Conservation (phyloP, 2,888 invertebrate species). For the Argyresthia albistria region DNA sequence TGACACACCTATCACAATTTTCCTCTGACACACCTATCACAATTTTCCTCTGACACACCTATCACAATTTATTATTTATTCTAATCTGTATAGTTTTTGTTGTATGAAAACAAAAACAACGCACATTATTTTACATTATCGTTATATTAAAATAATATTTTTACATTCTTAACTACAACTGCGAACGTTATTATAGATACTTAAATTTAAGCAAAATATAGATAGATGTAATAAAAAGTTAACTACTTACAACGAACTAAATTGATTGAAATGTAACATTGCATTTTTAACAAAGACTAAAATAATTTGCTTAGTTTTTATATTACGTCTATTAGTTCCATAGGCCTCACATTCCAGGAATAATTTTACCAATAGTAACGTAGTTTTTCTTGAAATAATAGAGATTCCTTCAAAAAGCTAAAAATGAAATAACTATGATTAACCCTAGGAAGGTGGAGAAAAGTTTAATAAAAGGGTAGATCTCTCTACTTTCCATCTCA, state of each 20-base stretch:
- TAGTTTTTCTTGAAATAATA: too few relatives aligned
- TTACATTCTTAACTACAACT: conserved; percentile 13
- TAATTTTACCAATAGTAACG: too few relatives aligned
- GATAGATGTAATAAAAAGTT: not conserved
- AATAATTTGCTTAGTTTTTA: not conserved
- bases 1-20: conserved; percentile 59
- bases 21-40: conserved; percentile 55
- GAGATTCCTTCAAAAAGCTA: too few relatives aligned
- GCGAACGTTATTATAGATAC: conserved; percentile 27
- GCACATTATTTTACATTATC: conserved; percentile 38
- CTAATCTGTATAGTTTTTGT: not conserved
- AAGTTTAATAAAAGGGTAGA: too few relatives aligned
- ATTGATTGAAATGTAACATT: conserved; percentile 23
- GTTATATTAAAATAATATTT: conserved; percentile 26
- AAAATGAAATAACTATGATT: too few relatives aligned
- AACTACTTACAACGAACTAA: conserved; percentile 23
- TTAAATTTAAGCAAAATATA: conserved; percentile 35
- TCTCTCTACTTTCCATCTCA: too few relatives aligned
- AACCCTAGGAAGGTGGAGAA: too few relatives aligned
- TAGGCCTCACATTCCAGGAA: too few relatives aligned
- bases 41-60: conserved; percentile 54
- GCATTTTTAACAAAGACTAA: not conserved
- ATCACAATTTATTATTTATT: not conserved
- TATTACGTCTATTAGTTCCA: too few relatives aligned
- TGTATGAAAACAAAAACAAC: conserved; percentile 11